Conservation (phyloP, 2,797 vertebrate genomes). For the Hoplostethus mediterraneus region DNA sequence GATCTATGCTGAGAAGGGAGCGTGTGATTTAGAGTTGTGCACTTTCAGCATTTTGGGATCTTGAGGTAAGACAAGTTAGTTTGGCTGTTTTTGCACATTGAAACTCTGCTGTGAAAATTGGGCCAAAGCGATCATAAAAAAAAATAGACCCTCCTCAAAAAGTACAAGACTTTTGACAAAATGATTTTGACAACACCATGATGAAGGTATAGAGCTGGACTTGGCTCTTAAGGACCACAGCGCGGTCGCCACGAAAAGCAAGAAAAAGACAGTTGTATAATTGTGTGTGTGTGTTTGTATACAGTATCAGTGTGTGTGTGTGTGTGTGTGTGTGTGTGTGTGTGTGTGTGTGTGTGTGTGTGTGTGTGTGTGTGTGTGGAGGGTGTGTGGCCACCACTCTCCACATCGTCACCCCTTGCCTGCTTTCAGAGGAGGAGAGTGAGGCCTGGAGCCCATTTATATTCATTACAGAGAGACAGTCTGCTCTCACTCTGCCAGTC, state of each 20-base stretch:
- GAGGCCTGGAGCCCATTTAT: slow-evolving; percentile 74
- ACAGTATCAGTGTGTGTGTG: background rate
- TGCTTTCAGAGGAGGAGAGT: slow-evolving; percentile 53
- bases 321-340: background rate
- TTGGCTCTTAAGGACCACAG: slow-evolving; percentile 11
- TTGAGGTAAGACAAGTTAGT: no score
- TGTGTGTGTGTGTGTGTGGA: slow-evolving; percentile 4
- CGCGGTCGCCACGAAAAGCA: background rate
- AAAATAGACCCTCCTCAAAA: background rate
- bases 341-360: background rate
- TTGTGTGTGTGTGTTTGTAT: slow-evolving; percentile 8
- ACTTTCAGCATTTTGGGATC: no score
- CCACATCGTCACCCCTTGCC: slow-evolving; percentile 31
- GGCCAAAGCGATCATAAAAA: no score
- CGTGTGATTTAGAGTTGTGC: no score
- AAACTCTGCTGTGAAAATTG: no score
- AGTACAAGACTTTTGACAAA: slow-evolving; percentile 7
- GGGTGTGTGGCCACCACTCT: slow-evolving; percentile 25
- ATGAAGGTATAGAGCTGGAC: slow-evolving; percentile 18
- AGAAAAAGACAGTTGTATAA: slow-evolving; percentile 1
- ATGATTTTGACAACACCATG: slow-evolving; percentile 13
- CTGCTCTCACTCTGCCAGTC: slow-evolving; percentile 75
- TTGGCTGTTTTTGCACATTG: no score
- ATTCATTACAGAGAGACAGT: slow-evolving; percentile 80
- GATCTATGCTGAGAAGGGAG: no score